Evolutionary conservation across 2,888 invertebrate species (phyloP), one percentile per base, ranked within the genome.

Genomic region (Drosophila algonquin): DNA sequence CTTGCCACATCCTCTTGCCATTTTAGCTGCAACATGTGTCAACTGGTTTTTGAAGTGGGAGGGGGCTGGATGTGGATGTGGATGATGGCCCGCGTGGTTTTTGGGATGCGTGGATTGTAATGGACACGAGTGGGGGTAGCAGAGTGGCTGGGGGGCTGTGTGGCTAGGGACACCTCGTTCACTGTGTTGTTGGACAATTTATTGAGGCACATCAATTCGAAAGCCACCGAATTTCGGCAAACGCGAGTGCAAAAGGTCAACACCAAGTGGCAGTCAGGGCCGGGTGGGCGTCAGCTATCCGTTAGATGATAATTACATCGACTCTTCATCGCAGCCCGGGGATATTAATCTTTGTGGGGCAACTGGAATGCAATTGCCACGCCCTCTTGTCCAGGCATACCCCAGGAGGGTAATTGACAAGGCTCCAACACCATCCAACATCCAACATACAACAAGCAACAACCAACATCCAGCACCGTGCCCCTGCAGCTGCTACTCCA

Each of bases 21-120:
- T 67, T 53, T 59, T 65, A 67, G 64, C 75, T 75, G 80, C 78
- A 81, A 79, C 84, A 83, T 77, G 77, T 83, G 81, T 81, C 81
- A 83, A 83, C 73, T 77, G 75, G 70, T 63, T 80, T 78, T 58
- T 72, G 30, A 35, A 60, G 51, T 46, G 59, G 5, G 9, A 7
- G 60, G 53, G 9, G 27, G 44, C 46, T 1, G 27, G 27, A 27
- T 27, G 27, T 21, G 27, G 27, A 6, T 27, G 27, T 14, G 44
- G 48, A 50, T 59, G 59, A 12, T n/a, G 56, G 18, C 59, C 12
- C 35, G 12, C 58, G 73, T 21, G 73, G 72, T 73, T 56, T 64
- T 56, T 21, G 47, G 48, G 58, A 44, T 71, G 52, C 62, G n/a
- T 24, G 51, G 52, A 68, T 44, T 69, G 58, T 51, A 64, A 51